Percentiles rank a stretch among this genome's conserved stretches.
phyloP scores from a whole-genome alignment of 2,888 invertebrate genomes.

The Omphaloscelis lunosa region DNA sequence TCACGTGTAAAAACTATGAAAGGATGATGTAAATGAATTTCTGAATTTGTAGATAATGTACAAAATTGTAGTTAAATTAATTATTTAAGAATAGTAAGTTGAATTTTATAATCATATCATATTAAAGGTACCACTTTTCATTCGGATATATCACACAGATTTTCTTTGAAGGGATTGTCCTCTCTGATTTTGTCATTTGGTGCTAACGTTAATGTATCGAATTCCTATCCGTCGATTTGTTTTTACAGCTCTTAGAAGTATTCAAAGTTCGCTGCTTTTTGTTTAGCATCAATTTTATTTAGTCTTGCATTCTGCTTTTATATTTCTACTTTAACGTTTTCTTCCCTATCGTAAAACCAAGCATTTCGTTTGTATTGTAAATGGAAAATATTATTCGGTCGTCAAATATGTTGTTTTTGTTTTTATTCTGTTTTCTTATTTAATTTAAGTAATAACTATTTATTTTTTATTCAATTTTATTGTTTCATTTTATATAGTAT shows the following conservation, averaged over 20 bases:
- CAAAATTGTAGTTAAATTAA: conserved; percentile 84
- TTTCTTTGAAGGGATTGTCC: conserved; percentile 67
- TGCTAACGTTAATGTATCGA: conserved; percentile 77
- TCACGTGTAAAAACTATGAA: conserved; percentile 74
- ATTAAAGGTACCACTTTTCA: conserved; percentile 78
- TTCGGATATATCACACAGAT: conserved; percentile 73
- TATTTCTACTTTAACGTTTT: conserved; percentile 51
- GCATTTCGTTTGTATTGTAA: conserved; percentile 61
- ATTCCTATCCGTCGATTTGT: conserved; percentile 62
- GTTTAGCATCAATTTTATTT: conserved; percentile 64
- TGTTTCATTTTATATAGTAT: conserved; percentile 82
- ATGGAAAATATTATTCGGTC: conserved; percentile 67
- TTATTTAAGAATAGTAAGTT: conserved; percentile 85
- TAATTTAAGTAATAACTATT: conserved; percentile 76
- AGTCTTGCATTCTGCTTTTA: conserved; percentile 56
- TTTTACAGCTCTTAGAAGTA: conserved; percentile 63
- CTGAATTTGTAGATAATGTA: conserved; percentile 89
- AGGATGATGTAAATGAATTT: conserved; percentile 80
- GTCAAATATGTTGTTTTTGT: conserved; percentile 73
- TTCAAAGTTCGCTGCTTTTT: conserved; percentile 57
- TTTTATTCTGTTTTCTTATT: conserved; percentile 68
- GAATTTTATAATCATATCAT: conserved; percentile 90
- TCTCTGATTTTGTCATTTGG: conserved; percentile 76
- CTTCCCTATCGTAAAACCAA: conserved; percentile 60
- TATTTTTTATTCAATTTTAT: conserved; percentile 80